A percentile compares a stretch with the other conserved stretches of the same genome.
These are phyloP conservation scores for Eulimnadia texana DNA, from an alignment of 1,140 invertebrate species.

Conservation along the genomic window DNA sequence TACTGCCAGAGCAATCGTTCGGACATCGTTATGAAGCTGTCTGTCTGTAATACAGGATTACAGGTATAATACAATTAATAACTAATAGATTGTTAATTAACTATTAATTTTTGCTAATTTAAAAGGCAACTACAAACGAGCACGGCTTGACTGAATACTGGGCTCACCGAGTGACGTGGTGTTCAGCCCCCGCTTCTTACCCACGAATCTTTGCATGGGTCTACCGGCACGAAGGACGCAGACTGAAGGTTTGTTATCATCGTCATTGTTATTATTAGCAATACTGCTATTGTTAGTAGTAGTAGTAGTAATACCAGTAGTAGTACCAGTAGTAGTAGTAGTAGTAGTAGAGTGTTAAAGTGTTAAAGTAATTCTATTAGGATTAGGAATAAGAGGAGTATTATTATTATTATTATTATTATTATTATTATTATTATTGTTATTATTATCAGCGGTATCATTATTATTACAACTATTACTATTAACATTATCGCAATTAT, in stretches of 20 bases:
- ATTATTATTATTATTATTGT: too few relatives aligned
- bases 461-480: too few relatives aligned
- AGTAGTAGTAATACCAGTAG: too few relatives aligned
- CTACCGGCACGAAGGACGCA: conserved; percentile 78
- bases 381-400: too few relatives aligned
- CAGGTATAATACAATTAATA: neutral
- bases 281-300: too few relatives aligned
- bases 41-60: conserved; percentile 76
- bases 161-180: conserved; percentile 87
- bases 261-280: neutral
- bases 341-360: too few relatives aligned
- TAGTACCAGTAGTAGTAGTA: too few relatives aligned
- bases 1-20: conserved; percentile 77
- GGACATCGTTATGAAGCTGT: conserved; percentile 90
- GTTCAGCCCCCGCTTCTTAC: conserved; percentile 71
- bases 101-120: neutral
- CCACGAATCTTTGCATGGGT: conserved; percentile 76
- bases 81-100: neutral
- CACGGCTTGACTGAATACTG: conserved; percentile 97
- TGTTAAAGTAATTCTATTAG: too few relatives aligned
- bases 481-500: too few relatives aligned
- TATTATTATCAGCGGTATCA: too few relatives aligned
- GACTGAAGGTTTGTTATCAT: conserved; percentile 40
- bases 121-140: conserved; percentile 85
- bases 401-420: too few relatives aligned